These are phyloP conservation scores for Alcis repandata DNA, from an alignment of 2,888 invertebrate species.

Conservation along the genomic window DNA sequence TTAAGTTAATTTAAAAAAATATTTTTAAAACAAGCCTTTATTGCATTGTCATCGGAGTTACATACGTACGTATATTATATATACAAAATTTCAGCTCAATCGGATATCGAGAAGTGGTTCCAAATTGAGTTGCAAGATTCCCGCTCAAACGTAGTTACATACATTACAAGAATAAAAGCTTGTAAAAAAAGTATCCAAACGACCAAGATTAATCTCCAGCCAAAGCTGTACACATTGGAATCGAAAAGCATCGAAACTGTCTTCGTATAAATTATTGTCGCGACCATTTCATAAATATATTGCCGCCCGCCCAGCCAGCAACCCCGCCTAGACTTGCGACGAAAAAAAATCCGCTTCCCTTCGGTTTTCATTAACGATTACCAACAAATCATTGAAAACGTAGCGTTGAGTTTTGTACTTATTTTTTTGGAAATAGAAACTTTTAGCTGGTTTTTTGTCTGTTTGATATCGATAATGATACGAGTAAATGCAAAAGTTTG, in stretches of 20 bases:
- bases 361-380: constrained; percentile 50
- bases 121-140: too few species aligned
- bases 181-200: too few species aligned
- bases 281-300: constrained; percentile 60
- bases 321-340: constrained; percentile 39
- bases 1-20: too few species aligned
- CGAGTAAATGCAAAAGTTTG: too few species aligned
- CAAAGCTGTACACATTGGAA: constrained; percentile 32
- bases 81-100: too few species aligned
- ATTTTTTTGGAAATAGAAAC: constrained; percentile 1
- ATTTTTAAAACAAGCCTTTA: too few species aligned
- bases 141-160: too few species aligned
- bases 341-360: constrained; percentile 49
- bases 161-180: too few species aligned
- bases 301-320: constrained; percentile 51
- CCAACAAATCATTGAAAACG: constrained; percentile 45
- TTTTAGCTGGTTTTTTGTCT: background rate
- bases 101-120: too few species aligned
- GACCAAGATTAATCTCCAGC: constrained; percentile 30
- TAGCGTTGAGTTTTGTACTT: background rate
- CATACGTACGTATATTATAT: too few species aligned
- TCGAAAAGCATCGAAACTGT: constrained; percentile 49
- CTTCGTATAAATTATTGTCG: constrained; percentile 60
- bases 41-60: too few species aligned
- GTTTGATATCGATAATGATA: too few species aligned